phyloP scores from a whole-genome alignment of 2,113 vertebrate species.

The Alaudala cheleensis region DNA sequence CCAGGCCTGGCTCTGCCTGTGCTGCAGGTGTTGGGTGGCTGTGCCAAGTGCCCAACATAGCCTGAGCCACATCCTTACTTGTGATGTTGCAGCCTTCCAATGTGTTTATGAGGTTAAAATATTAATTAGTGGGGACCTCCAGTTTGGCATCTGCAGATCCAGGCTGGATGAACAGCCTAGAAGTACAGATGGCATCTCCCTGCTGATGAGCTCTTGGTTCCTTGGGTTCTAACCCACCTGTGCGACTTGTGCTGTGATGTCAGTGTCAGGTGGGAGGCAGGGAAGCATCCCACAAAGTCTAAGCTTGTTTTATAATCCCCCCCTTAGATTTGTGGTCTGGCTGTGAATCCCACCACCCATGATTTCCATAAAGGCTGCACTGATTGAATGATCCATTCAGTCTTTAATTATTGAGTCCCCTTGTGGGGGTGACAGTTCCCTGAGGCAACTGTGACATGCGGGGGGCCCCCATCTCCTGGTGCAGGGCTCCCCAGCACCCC shows the following conservation, averaged over 20 bases:
- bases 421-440: fast-evolving
- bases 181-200: background rate
- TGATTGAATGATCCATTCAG: background rate
- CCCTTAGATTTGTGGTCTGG: background rate
- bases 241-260: fast-evolving
- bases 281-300: background rate
- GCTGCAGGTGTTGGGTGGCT: fast-evolving
- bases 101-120: background rate
- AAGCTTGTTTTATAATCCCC: background rate
- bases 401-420: background rate
- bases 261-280: too few relatives aligned
- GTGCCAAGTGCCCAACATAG: fast-evolving
- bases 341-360: too few relatives aligned
- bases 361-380: background rate
- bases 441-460: fast-evolving
- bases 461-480: background rate
- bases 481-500: fast-evolving
- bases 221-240: background rate
- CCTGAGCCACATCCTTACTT: background rate
- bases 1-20: background rate
- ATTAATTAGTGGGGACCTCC: background rate
- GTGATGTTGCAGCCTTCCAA: background rate
- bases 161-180: background rate
- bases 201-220: background rate
- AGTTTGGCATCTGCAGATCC: background rate